phyloP scores from a whole-genome alignment of 2,797 vertebrate species.

The Remorina albescens region DNA sequence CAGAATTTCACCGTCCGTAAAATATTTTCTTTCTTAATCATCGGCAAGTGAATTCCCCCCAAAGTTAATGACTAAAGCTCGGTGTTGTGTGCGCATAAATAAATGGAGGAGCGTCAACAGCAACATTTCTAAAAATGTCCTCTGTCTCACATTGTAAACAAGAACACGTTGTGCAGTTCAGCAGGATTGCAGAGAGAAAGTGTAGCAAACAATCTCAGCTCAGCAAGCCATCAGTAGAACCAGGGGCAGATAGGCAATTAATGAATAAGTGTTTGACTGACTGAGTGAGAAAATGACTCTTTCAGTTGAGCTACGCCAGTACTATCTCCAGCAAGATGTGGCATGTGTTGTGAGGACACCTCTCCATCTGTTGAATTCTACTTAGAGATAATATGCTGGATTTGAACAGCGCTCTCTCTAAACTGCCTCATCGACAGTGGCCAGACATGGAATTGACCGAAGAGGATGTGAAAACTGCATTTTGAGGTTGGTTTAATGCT shows the following conservation, averaged over 20 bases:
- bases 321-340: conserved; percentile 19
- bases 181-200: not conserved
- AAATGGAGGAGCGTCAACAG: not conserved
- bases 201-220: conserved; percentile 13
- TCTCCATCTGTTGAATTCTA: not conserved
- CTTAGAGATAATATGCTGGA: not conserved
- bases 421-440: not conserved
- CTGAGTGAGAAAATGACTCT: conserved; percentile 32
- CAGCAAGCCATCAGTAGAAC: conserved; percentile 29
- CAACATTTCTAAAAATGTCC: not conserved
- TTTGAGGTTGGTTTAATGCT: too few species aligned
- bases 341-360: conserved; percentile 2
- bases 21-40: not conserved
- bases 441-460: not conserved
- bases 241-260: conserved; percentile 26
- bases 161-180: not conserved
- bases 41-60: not conserved
- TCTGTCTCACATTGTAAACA: conserved; percentile 13
- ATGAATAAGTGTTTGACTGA: conserved; percentile 22
- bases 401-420: not conserved
- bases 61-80: not conserved
- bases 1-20: not conserved
- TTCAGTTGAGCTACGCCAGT: conserved; percentile 12
- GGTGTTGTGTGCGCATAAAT: not conserved
- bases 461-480: too few species aligned